Evolutionary conservation across 2,797 vertebrate species (phyloP).

Genomic region (Xyrichtys novacula): DNA sequence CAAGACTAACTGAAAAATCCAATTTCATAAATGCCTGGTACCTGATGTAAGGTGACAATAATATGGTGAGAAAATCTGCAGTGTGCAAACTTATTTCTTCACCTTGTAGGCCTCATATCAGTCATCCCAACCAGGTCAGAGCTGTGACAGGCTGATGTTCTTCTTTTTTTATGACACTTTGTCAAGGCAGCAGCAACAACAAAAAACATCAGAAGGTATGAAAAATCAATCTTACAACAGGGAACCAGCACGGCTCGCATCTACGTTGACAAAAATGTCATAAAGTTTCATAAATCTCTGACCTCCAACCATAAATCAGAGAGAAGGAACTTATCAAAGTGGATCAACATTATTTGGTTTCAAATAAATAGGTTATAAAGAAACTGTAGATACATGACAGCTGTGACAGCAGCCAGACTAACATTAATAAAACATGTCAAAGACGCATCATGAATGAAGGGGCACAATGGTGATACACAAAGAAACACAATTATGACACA

Average conservation of each 20-base stretch:
- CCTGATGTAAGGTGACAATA: constrained; percentile 4
- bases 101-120: constrained; percentile 48
- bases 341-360: constrained; percentile 64
- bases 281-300: constrained; percentile 33
- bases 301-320: constrained; percentile 54
- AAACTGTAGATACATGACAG: constrained; percentile 58
- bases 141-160: constrained; percentile 26
- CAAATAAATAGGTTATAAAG: constrained; percentile 64
- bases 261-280: constrained; percentile 33
- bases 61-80: neutral
- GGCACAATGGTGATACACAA: neutral
- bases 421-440: constrained; percentile 34
- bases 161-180: constrained; percentile 52
- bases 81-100: neutral
- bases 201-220: constrained; percentile 41
- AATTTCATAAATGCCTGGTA: constrained; percentile 3
- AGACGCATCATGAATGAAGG: neutral
- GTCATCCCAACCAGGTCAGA: constrained; percentile 61
- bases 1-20: neutral
- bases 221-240: constrained; percentile 30
- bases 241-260: constrained; percentile 17
- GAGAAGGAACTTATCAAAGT: constrained; percentile 21
- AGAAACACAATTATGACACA: neutral
- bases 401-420: neutral
- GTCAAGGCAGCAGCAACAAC: constrained; percentile 34